Base-by-base conservation (phyloP, 1,140 invertebrate genomes). In the Callitettix versicolor region DNA sequence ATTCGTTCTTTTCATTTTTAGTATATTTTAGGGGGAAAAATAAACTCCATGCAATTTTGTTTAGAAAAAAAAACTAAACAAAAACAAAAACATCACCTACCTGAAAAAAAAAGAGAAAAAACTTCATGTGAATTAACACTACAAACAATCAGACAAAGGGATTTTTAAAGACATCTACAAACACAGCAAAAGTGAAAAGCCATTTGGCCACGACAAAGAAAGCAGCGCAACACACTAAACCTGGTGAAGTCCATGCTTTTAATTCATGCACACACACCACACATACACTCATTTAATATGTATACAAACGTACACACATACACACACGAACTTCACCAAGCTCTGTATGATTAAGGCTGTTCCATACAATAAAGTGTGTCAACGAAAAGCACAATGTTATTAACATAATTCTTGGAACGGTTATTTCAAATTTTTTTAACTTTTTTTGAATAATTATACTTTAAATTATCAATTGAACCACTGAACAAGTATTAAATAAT, bases 341-440 rank as follows among this genome's bases (percentile, higher is more conserved):
- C 26, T 55, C 34, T 12, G 15, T 22, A 46, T n/a, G 30, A 55
- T 55, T 55, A 55, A 55, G 54, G 54, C 54, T 55, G 54, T 55
- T 55, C 14, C 38, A 26, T 21, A 33, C 36, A 18, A 15, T 26
- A 14, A 17, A 18, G n/a, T 17, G 18, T 4, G 12, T 34, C 2
- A 17, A 40, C 14, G 4, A 20, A 18, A 17, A 40, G 12, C 15
- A 4, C 17, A 20, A n/a, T 2, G 1, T 38, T 20, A 20, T 14
- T 11, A 33, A 30, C 33, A 49, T 34, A n/a, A n/a, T n/a, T n/a
- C n/a, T 40, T 40, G 12, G 12, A 5, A n/a, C 14, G 4, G 12
- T 40, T 40, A 4, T 40, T n/a, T 4, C 14, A 40, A 40, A n/a
- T n/a, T n/a, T n/a, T n/a, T n/a, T n/a, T n/a, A n/a, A n/a, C n/a